Evolutionary conservation across 2,797 vertebrate genomes (phyloP).

Genomic region (Margarornis squamiger): DNA sequence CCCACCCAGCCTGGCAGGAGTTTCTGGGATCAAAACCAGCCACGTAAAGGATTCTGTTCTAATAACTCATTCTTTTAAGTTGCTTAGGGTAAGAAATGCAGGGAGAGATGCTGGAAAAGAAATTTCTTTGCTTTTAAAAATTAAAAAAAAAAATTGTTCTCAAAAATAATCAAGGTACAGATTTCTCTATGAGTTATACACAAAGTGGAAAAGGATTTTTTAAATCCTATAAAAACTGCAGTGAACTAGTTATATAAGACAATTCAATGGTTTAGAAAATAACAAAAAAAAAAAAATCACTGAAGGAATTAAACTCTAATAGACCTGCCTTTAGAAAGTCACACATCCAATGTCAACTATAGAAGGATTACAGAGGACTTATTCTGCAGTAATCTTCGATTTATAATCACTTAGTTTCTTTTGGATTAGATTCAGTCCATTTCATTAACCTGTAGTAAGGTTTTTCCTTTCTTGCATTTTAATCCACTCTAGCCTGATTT

Average conservation of each 20-base stretch:
- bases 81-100: background rate
- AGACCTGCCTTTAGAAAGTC: constrained; percentile 60
- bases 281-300: background rate
- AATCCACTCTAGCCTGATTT: constrained; percentile 68
- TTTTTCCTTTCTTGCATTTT: constrained; percentile 68
- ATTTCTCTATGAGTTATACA: background rate
- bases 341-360: constrained; percentile 53
- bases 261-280: constrained; percentile 7
- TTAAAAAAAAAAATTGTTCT: background rate
- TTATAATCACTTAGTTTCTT: constrained; percentile 71
- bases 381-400: constrained; percentile 69
- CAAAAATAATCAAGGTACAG: background rate
- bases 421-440: constrained; percentile 70
- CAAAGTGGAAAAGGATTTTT: constrained; percentile 23
- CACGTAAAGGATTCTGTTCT: background rate
- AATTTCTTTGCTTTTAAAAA: background rate
- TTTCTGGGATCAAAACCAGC: background rate
- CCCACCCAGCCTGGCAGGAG: fast-evolving
- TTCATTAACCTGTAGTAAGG: constrained; percentile 72
- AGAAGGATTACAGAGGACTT: constrained; percentile 69
- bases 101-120: background rate
- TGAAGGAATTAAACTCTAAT: constrained; percentile 53
- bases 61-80: background rate
- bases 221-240: constrained; percentile 26
- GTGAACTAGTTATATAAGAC: constrained; percentile 51